Conservation (phyloP, 2,888 invertebrate genomes). For the Stegophylla sp. region DNA sequence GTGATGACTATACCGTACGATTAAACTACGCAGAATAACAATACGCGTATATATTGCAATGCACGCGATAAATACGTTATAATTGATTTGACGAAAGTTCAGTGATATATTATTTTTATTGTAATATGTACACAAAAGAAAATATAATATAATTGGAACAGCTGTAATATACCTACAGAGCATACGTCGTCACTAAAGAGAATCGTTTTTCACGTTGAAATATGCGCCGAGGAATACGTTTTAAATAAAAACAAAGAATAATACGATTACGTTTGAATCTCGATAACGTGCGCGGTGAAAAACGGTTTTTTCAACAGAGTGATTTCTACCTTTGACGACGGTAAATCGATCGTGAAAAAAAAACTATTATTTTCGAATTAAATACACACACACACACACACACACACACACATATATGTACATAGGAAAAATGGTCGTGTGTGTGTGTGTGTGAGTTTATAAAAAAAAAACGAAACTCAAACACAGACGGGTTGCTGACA, state of each 20-base stretch:
- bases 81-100: constrained; percentile 31
- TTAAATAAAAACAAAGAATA: constrained; percentile 13
- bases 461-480: too few relatives aligned
- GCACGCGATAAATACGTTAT: constrained; percentile 3
- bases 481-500: background rate
- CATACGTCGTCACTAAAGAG: background rate
- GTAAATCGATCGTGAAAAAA: constrained; percentile 24
- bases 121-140: background rate
- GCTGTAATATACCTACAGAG: too few relatives aligned
- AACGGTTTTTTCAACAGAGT: constrained; percentile 26
- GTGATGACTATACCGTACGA: background rate
- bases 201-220: constrained; percentile 5
- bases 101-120: too few relatives aligned
- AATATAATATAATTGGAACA: constrained; percentile 31
- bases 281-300: background rate
- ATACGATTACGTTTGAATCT: constrained; percentile 31
- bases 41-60: too few relatives aligned
- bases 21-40: background rate
- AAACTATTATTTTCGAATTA: constrained; percentile 44
- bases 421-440: background rate
- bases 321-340: constrained; percentile 34
- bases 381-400: background rate
- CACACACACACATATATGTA: background rate
- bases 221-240: background rate
- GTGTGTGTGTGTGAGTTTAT: too few relatives aligned